Conservation (phyloP, 2,113 vertebrate species). For the Ranitomeya variabilis region DNA sequence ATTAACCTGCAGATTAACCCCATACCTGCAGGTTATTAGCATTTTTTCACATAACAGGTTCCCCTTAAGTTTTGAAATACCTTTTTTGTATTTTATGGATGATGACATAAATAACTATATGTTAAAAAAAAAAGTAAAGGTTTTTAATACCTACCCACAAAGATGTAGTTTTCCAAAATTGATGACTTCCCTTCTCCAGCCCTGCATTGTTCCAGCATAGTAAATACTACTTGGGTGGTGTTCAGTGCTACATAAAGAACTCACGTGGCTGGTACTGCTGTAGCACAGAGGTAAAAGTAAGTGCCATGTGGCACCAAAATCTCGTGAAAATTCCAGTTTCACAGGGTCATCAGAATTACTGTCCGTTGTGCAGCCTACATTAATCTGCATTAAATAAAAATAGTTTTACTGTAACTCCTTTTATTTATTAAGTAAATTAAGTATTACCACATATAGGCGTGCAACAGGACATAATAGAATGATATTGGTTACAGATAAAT, state of each 20-base stretch:
- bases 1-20: too few species aligned
- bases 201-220: slow-evolving; percentile 89
- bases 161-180: slow-evolving; percentile 92
- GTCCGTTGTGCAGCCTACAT: slow-evolving; percentile 91
- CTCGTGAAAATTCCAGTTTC: slow-evolving; percentile 90
- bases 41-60: too few species aligned
- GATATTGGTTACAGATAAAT: too few species aligned
- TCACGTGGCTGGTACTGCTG: slow-evolving; percentile 84
- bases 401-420: neutral
- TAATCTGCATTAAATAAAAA: slow-evolving; percentile 79
- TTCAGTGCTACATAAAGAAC: slow-evolving; percentile 92
- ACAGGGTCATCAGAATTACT: slow-evolving; percentile 88
- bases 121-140: neutral
- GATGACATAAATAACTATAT: neutral
- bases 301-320: slow-evolving; percentile 96
- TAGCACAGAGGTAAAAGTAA: slow-evolving; percentile 92
- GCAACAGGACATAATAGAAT: neutral
- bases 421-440: neutral
- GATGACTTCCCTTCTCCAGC: slow-evolving; percentile 93
- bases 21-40: too few species aligned
- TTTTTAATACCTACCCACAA: slow-evolving; percentile 83
- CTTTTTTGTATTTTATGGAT: neutral
- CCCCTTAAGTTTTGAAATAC: neutral
- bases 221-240: slow-evolving; percentile 95
- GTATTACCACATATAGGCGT: neutral